Evolutionary conservation across 2,113 vertebrate genomes (phyloP), one percentile per base, ranked within the genome.

Genomic region (Pao palembangensis): DNA sequence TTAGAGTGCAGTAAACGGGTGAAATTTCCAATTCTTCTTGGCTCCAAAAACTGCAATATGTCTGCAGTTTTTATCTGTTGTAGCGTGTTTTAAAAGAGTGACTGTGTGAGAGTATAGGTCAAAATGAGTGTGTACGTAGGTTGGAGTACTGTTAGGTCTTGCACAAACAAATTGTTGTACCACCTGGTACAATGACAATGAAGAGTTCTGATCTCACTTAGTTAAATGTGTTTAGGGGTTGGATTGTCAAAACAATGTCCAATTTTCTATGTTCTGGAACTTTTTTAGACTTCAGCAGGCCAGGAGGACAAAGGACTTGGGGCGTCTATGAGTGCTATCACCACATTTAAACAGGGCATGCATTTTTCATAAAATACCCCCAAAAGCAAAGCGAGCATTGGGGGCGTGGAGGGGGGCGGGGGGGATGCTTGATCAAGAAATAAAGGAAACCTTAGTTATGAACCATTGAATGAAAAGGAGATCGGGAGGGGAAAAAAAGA

Each of bases 361-460:
- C 86, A 87, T 90, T 90, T 90, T 87, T 88, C 81, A 88, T 88
- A 88, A 88, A 89, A 80, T 78, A 64, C 60, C 78, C 78, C 82
- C 73, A 80, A 88, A 84, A 83, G 81, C 77, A 71, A 69, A 66
- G 67, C 18, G 55, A 83, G 85, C 80, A 74, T 83, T 3, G 43
- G 43, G 43, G 6, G 43, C 3, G 43, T 1, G 88, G 73, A 75
- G 81, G 81, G 64, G 73, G 78, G 79, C 79, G 73, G 75, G 81
- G 81, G 64, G 73, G 78, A 77, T 78, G 82, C 78, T 86, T 86
- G 86, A 91, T 88, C 84, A 83, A 88, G 85, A 76, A 78, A 83
- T 89, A 86, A 89, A 89, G 81, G 86, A 81, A 85, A 87, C 85
- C 80, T 87, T 64, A 61, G 84, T 87, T 89, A 90, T 89, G 88